phyloP scores from a whole-genome alignment of 2,797 vertebrate genomes.

The Muraenolepis orangiensis region DNA sequence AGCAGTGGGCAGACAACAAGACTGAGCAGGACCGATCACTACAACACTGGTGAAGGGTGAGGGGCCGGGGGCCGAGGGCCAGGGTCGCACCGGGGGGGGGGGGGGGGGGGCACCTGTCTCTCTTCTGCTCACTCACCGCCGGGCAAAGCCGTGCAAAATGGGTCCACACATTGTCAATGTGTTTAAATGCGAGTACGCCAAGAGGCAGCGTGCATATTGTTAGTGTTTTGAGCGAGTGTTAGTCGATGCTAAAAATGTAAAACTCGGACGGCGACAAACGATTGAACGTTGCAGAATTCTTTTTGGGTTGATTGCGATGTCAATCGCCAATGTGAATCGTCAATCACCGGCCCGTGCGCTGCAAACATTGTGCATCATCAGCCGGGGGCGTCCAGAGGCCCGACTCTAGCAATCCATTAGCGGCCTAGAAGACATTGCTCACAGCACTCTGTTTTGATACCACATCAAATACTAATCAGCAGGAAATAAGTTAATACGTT shows the following conservation, averaged over 20 bases:
- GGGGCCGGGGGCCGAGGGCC: constrained; percentile 60
- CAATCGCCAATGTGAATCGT: no score
- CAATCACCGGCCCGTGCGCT: background rate
- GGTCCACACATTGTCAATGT: no score
- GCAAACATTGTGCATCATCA: background rate
- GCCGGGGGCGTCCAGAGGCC: background rate
- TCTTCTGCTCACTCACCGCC: background rate
- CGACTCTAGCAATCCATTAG: background rate
- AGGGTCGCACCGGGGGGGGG: background rate
- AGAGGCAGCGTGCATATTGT: background rate
- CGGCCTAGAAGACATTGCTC: no score
- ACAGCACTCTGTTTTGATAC: no score
- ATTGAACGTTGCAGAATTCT: no score
- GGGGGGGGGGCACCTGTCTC: background rate
- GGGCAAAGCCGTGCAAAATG: background rate
- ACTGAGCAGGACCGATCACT: constrained; percentile 70
- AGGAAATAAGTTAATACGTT: background rate
- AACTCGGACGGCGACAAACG: no score
- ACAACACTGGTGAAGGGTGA: constrained; percentile 60
- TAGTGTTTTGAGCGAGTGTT: no score
- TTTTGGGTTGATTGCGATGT: no score
- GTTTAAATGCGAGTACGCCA: background rate
- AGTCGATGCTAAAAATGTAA: background rate
- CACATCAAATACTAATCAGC: background rate
- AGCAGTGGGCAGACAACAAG: constrained; percentile 61